Evolutionary conservation across 1,140 invertebrate genomes (phyloP), one percentile per base, ranked within the genome.

Genomic region (Temnothorax curvispinosus): DNA sequence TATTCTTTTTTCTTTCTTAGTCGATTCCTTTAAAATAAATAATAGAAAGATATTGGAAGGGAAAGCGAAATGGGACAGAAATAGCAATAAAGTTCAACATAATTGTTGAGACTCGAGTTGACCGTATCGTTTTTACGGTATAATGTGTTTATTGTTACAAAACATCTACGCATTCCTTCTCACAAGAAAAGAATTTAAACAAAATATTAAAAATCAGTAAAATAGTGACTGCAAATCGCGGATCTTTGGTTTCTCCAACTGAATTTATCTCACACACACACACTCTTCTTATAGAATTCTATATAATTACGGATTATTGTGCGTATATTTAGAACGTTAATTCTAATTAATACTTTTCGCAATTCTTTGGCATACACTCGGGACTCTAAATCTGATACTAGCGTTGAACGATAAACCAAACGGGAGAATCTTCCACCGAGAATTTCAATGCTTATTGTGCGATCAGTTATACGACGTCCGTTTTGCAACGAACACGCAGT

Each of bases 241-340:
- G 11, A 47, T n/a, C 8, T 82, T 60, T 74, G 9, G 41, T 35
- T 56, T 27, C 18, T 60, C n/a, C 9, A 35, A 82, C 71, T 58
- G 44, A 81, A 32, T 64, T 62, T 67, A n/a, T 52, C 6, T 9
- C 3, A 9, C 9, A 77, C 3, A 11, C 27, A 27, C 9, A 62
- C 44, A 72, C 44, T 72, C 72, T 74, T 72, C 7, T 75, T 21
- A 75, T 58, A 58, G 60, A 54, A 65, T 27, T 67, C 15, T 67
- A 72, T 38, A 56, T 32, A 56, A 69, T 80, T 41, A 71, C 0
- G 8, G 15, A 67, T 52, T 74, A 60, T 84, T 74, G 80, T 75
- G 69, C 67, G 80, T 75, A 62, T 75, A 74, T 84, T 75, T 21
- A 82, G 67, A 75, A 32, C 6, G 27, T 64, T 64, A 78, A 60